A percentile compares a stretch with the other conserved stretches of the same genome.
Evolutionary conservation across 2,113 vertebrate genomes (phyloP).

Genomic region (Ptyas mucosa): DNA sequence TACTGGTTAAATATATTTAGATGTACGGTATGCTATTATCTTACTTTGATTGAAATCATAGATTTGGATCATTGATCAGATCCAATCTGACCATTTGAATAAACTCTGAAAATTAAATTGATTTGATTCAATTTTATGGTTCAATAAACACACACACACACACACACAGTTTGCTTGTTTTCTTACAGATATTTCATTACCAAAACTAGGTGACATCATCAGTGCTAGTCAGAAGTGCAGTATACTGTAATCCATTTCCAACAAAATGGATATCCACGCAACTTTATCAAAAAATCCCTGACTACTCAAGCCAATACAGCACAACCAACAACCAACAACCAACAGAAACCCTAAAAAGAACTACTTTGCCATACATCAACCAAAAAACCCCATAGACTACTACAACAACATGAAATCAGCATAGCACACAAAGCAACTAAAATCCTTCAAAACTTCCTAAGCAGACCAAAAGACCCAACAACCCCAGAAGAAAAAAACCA

Average conservation of each 20-base stretch:
- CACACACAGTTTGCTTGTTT: too few species aligned
- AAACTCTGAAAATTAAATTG: neutral
- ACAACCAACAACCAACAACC: too few species aligned
- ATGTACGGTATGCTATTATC: neutral
- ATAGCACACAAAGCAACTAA: neutral
- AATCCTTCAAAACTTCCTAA: neutral
- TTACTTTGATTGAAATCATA: neutral
- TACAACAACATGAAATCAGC: neutral
- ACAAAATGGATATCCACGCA: neutral
- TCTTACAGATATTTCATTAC: too few species aligned
- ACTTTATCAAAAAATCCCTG: neutral
- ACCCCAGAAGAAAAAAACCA: too few species aligned
- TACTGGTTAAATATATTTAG: neutral
- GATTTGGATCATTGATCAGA: neutral
- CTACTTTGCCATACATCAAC: neutral
- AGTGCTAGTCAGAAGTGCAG: too few species aligned
- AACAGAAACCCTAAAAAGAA: neutral
- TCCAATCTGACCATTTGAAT: neutral
- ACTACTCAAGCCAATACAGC: neutral
- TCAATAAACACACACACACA: neutral
- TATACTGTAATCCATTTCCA: neutral
- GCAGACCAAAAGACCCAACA: neutral
- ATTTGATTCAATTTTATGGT: neutral
- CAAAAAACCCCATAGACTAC: neutral
- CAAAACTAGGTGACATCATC: too few species aligned